Evolutionary conservation across 1,140 invertebrate genomes (phyloP).

Genomic region (Papilio xuthus): DNA sequence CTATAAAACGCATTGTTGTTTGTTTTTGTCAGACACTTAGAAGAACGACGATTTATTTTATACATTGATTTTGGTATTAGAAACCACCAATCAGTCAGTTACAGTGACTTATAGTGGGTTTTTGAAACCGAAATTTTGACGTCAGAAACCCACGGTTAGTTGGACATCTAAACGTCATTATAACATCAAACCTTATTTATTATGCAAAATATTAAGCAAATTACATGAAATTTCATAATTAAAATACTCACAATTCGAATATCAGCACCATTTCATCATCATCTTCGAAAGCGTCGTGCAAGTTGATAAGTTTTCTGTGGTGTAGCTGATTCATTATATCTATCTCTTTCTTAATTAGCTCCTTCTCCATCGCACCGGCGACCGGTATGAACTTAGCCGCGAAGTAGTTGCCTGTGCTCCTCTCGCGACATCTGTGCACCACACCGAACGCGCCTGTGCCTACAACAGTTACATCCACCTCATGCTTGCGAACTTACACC

Average conservation of each 20-base stretch:
- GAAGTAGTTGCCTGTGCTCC: constrained; percentile 97
- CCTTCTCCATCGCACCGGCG: constrained; percentile 97
- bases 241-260: constrained; percentile 96
- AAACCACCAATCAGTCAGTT: too few relatives aligned
- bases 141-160: too few relatives aligned
- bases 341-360: constrained; percentile 98
- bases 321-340: constrained; percentile 99
- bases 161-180: too few relatives aligned
- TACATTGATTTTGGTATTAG: too few relatives aligned
- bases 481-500: constrained; percentile 17
- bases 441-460: constrained; percentile 99
- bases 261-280: constrained; percentile 99
- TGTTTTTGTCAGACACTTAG: too few relatives aligned
- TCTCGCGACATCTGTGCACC: constrained; percentile 98
- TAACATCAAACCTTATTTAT: background rate
- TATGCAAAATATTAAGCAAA: background rate
- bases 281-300: constrained; percentile 99
- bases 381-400: constrained; percentile 99
- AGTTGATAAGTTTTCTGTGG: constrained; percentile 97
- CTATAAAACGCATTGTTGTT: too few relatives aligned
- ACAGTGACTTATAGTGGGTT: too few relatives aligned
- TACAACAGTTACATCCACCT: constrained; percentile 63
- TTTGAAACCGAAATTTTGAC: too few relatives aligned
- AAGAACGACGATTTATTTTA: too few relatives aligned
- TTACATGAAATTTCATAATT: constrained; percentile 37